Base-by-base conservation (phyloP, 2,888 invertebrate genomes). In the Teinopalpus imperialis region DNA sequence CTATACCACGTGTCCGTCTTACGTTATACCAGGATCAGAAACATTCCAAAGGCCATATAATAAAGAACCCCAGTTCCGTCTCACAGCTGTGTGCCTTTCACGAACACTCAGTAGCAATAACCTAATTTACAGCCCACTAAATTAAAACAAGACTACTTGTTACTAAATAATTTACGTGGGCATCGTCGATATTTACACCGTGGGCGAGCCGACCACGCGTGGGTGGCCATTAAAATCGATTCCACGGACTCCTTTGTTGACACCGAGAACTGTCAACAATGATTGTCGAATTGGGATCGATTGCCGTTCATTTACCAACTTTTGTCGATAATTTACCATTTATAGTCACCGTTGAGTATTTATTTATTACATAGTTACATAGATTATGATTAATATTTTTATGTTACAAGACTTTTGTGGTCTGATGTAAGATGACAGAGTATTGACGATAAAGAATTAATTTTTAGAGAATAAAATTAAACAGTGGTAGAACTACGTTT, bases 121-220 rank as follows among this genome's bases (percentile, higher is more conserved):
- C 10, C 30, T 24, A 18, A 31, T 37, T 31, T 24, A 37, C 4
- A 21, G n/a, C 27, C n/a, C 10, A 44, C 20, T 27, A 39, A 44
- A 39, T 39, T 44, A 39, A 44, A 39, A 39, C 37, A 24, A 13
- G 18, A 37, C 29, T 32, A 39, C 24, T 36, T 23, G 48, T 56
- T 52, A 54, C 48, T 53, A 55, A 56, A 49, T 55, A 49, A 51
- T 37, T 53, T 59, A 62, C 66, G 73, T 74, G 71, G 69, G 69
- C 52, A 52, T 9, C n/a, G n/a, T n/a, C 51, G 58, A 67, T 63
- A 70, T 72, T 72, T 49, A 57, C 57, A 24, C 39, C 47, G 80
- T 78, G 70, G 79, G 79, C 57, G 73, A 47, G 59, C 47, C 59
- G 48, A 12, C 32, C 31, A 42, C 34, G 32, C 27, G 72, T 56